Percentiles rank a stretch among this genome's conserved stretches.
These are phyloP conservation scores for Drosophila nasuta DNA, from an alignment of 1,140 invertebrate genomes.

Conservation along the genomic window DNA sequence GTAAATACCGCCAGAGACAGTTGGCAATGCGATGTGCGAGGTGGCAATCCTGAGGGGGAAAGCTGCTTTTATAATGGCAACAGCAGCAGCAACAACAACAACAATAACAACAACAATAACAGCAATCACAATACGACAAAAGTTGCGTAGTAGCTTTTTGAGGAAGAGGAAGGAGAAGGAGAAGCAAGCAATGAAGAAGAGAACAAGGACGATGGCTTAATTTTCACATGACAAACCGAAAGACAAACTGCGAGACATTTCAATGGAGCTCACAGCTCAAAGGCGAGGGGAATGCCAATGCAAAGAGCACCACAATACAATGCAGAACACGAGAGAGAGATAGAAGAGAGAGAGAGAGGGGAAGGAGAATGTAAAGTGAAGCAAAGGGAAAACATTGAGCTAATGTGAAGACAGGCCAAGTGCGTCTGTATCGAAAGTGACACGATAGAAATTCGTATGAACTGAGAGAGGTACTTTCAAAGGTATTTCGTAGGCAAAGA, in stretches of 20 bases:
- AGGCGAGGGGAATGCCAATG: constrained; percentile 1
- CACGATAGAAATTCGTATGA: constrained; percentile 8
- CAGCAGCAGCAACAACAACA: constrained; percentile 27
- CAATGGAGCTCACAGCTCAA: constrained; percentile 34
- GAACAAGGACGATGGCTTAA: constrained; percentile 65
- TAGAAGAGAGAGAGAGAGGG: too few relatives aligned
- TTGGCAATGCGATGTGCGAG: constrained; percentile 6
- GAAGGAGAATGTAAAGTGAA: not conserved
- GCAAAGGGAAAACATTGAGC: constrained; percentile 8
- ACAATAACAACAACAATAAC: constrained; percentile 7
- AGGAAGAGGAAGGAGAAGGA: not conserved
- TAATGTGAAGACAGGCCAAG: constrained; percentile 27
- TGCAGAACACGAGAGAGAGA: constrained; percentile 6
- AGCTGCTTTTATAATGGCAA: constrained; percentile 54
- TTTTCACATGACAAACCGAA: constrained; percentile 74
- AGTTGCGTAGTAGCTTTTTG: constrained; percentile 30
- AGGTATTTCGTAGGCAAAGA: constrained; percentile 8
- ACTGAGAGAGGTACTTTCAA: constrained; percentile 3
- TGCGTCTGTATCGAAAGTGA: constrained; percentile 5
- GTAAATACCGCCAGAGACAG: constrained; percentile 74
- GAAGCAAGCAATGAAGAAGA: not conserved
- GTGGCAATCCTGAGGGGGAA: not conserved
- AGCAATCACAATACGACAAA: constrained; percentile 30
- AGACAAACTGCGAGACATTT: constrained; percentile 70
- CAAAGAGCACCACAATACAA: constrained; percentile 5